These are phyloP conservation scores for Pangasius sanitwongsei DNA, from an alignment of 2,797 vertebrate genomes.

Conservation along the genomic window DNA sequence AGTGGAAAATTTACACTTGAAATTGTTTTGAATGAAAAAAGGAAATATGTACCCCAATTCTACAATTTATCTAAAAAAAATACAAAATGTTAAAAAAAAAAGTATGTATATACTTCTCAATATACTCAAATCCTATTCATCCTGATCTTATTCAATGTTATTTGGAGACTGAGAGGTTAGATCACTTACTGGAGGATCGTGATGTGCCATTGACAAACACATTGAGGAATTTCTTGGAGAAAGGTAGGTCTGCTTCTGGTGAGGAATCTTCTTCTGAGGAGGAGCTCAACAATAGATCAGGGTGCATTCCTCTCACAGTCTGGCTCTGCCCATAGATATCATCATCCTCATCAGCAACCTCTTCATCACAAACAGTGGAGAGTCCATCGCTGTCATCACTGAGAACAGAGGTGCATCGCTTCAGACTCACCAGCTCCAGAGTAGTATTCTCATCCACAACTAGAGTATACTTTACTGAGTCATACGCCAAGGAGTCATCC, in stretches of 20 bases:
- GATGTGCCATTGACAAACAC: constrained; percentile 98
- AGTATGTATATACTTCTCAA: not conserved
- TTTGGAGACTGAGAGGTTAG: not conserved
- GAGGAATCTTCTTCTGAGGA: constrained; percentile 85
- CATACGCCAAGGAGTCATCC: constrained; percentile 90
- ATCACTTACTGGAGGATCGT: constrained; percentile 92
- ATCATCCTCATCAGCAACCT: constrained; percentile 67
- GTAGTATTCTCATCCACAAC: constrained; percentile 99
- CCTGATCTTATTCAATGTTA: not conserved
- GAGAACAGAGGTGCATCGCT: constrained; percentile 90
- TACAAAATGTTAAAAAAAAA: not conserved
- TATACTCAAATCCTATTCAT: not conserved
- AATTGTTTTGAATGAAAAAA: not conserved
- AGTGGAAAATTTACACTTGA: not conserved
- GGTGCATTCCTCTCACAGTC: constrained; percentile 65
- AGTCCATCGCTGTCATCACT: constrained; percentile 86
- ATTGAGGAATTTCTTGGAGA: constrained; percentile 99
- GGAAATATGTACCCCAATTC: not conserved
- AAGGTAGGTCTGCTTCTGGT: constrained; percentile 92
- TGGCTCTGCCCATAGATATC: constrained; percentile 63
- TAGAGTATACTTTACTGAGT: constrained; percentile 95
- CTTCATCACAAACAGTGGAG: constrained; percentile 82
- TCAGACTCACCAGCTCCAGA: constrained; percentile 93
- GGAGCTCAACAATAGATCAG: constrained; percentile 77
- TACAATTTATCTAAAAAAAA: not conserved